Evolutionary conservation across 1,140 invertebrate genomes (phyloP).

Genomic region (Papilio polytes): DNA sequence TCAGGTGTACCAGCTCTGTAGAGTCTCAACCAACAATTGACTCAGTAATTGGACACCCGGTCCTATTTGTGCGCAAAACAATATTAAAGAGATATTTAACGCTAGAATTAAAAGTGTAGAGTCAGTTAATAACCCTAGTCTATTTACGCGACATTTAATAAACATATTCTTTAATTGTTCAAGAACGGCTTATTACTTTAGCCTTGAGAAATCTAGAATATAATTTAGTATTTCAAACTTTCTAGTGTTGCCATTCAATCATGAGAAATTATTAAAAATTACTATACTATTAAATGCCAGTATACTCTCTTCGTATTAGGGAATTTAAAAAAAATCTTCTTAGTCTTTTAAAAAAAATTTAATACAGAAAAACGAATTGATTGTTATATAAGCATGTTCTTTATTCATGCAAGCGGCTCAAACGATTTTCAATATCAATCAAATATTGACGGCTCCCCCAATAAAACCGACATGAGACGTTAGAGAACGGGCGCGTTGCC

Average conservation of each 20-base stretch:
- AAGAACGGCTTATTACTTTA: not conserved
- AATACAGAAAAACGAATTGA: not conserved
- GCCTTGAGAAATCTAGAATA: not conserved
- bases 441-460: constrained; percentile 33
- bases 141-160: not conserved
- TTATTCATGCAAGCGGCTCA: not conserved
- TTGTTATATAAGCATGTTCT: not conserved
- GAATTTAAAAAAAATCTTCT: too few species aligned
- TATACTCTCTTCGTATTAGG: too few species aligned
- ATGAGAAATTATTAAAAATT: not conserved
- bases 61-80: not conserved
- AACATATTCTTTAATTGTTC: not conserved
- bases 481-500: constrained; percentile 41
- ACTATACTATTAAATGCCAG: not conserved
- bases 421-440: constrained; percentile 32
- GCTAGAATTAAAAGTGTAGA: not conserved
- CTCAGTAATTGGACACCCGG: constrained; percentile 2
- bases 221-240: not conserved
- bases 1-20: too few species aligned
- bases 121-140: not conserved
- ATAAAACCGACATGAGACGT: constrained; percentile 22
- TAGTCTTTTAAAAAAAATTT: too few species aligned
- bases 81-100: not conserved
- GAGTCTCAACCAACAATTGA: constrained; percentile 7
- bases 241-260: not conserved